Base-by-base conservation (phyloP, 2,797 vertebrate species). In the Adelosebastes latens region DNA sequence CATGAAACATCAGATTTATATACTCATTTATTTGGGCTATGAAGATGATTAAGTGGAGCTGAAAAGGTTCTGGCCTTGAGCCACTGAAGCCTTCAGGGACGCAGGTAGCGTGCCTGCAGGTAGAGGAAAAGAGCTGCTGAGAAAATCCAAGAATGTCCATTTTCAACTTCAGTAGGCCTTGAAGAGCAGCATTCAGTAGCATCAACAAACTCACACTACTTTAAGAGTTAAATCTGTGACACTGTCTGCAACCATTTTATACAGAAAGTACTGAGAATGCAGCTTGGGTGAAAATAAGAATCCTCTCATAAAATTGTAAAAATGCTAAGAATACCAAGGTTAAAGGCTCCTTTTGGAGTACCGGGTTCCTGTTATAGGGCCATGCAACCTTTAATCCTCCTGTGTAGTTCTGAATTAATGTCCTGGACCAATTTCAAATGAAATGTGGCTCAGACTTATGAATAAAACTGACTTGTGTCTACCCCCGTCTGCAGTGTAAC, bases 1-100 rank as follows among this genome's bases (percentile, higher is more conserved):
- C 69, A 84, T 72, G 79, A 82, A 86, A 81, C 75, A 79, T 75
- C 77, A 79, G 80, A 93, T 92, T 87, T 85, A 90, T 74, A 68
- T 73, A 60, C 77, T 91, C 65, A 85, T 92, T 93, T 91, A 82
- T 83, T 80, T 81, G 55, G 52, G 80, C 84, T 69, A 73, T 91
- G 86, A 90, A 93, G 79, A 92, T 92, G 90, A 93, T 88, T 78
- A 91, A 92, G 69, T 66, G 75, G 62, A 80, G 79, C 72, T 82
- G 86, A 84, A 86, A 79, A 53, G 76, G 63, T 55, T 64, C 36
- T 81, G 78, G 75, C 89, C 80, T 85, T 16, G 9, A 90, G 86
- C 77, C 70, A 77, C 69, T 25, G 72, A 75, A 76, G 79, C 86
- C 82, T 80, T 78, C n/a, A 79, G 86, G 78, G 72, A 86, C 27